Percentiles rank a stretch among this genome's conserved stretches.
Conservation (phyloP, 2,888 invertebrate genomes). For the Slavum lentiscoides region DNA sequence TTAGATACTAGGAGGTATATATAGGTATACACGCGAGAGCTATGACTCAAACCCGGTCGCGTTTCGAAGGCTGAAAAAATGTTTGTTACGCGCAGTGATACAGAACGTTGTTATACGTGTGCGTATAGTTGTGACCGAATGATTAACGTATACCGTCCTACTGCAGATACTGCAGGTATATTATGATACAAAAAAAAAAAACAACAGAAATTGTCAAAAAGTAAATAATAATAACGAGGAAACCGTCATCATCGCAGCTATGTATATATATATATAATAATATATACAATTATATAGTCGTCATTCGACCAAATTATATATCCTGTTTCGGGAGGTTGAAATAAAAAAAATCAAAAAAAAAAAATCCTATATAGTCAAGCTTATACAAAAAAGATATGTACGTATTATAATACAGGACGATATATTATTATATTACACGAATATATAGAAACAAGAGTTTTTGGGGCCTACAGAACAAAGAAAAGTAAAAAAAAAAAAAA, state of each 20-base stretch:
- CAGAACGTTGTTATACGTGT: slow-evolving; percentile 9
- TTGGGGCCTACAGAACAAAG: too few species aligned
- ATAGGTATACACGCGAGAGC: too few species aligned
- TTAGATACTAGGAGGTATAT: too few species aligned
- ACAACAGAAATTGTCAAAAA: slow-evolving; percentile 35
- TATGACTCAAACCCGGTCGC: too few species aligned
- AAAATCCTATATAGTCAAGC: too few species aligned
- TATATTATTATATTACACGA: too few species aligned
- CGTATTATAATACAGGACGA: too few species aligned
- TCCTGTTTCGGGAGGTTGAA: slow-evolving; percentile 32
- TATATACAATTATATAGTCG: background rate
- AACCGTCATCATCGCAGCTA: background rate
- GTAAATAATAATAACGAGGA: slow-evolving; percentile 2
- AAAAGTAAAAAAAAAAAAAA: too few species aligned
- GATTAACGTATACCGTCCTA: slow-evolving; percentile 7
- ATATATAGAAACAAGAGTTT: too few species aligned
- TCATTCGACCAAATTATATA: slow-evolving; percentile 42
- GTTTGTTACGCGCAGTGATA: slow-evolving; percentile 26
- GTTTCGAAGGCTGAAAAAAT: background rate
- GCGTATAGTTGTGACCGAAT: slow-evolving; percentile 32
- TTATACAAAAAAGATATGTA: too few species aligned
- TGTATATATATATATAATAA: background rate
- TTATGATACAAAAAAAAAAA: background rate
- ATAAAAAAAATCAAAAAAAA: background rate
- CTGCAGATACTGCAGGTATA: background rate